Conservation (phyloP, 2,113 vertebrate genomes). For the Hippocampus barbouri region DNA sequence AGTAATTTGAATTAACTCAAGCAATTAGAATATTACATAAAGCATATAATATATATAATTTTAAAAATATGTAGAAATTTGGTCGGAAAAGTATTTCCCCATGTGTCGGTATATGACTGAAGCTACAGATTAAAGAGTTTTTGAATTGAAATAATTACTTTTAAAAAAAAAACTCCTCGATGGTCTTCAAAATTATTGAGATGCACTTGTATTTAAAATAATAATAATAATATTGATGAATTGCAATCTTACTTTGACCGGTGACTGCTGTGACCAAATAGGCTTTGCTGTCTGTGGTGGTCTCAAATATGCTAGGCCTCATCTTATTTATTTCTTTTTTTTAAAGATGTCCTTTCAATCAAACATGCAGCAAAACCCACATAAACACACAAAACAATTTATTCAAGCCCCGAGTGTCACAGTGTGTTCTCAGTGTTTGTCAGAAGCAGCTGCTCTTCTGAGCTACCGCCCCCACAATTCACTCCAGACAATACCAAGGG, state of each 20-base stretch:
- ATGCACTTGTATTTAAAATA: neutral
- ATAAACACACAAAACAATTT: constrained; percentile 13
- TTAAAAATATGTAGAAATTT: too few relatives aligned
- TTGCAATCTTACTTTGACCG: neutral
- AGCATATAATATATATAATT: neutral
- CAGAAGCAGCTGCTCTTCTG: constrained; percentile 65
- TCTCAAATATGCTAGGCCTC: constrained; percentile 28
- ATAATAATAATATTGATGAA: neutral
- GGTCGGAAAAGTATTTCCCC: too few relatives aligned
- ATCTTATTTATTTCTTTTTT: constrained; percentile 7
- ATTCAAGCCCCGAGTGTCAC: constrained; percentile 48
- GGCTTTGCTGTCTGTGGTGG: neutral
- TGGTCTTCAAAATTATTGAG: neutral
- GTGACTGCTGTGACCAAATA: neutral
- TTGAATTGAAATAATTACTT: neutral
- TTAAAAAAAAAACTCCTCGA: too few relatives aligned
- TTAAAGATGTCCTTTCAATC: constrained; percentile 21
- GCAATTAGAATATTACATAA: neutral
- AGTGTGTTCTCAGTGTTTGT: constrained; percentile 55
- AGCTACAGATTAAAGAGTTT: neutral
- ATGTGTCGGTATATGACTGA: too few relatives aligned
- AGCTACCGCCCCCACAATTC: constrained; percentile 55
- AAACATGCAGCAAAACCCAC: constrained; percentile 22
- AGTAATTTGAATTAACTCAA: neutral
- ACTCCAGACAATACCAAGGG: constrained; percentile 54